Conservation (phyloP, 2,797 vertebrate genomes). For the Leptoclinus maculatus region DNA sequence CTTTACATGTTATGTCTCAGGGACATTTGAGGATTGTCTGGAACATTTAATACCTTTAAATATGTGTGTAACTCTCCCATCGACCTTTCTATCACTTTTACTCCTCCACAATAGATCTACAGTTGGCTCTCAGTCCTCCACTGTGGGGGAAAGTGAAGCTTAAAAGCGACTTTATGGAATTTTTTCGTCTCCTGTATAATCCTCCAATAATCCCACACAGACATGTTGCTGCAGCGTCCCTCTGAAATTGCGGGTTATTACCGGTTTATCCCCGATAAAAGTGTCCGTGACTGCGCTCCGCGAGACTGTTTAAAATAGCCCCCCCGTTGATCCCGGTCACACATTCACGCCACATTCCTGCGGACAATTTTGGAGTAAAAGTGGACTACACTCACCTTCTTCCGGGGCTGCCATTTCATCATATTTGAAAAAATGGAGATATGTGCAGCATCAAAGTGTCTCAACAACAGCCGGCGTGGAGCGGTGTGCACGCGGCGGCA, state of each 20-base stretch:
- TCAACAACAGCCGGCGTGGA: conserved; percentile 51
- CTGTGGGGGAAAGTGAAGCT: not conserved
- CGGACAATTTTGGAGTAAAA: conserved; percentile 30
- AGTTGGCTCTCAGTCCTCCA: not conserved
- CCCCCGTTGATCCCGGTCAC: conserved; percentile 35
- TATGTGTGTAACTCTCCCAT: not conserved
- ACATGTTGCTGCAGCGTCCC: conserved; percentile 50
- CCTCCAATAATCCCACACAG: conserved; percentile 55
- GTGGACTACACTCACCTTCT: conserved; percentile 84
- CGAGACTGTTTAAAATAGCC: too few species aligned
- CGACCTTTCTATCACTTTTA: not conserved
- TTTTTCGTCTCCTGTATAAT: conserved; percentile 48
- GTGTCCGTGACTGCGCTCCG: conserved; percentile 50
- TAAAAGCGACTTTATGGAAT: conserved; percentile 39
- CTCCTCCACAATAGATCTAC: not conserved
- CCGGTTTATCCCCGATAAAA: conserved; percentile 57
- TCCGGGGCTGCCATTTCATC: conserved; percentile 98
- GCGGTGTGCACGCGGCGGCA: conserved; percentile 33
- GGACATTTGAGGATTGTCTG: not conserved
- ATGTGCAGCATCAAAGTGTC: conserved; percentile 82
- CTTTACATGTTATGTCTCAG: not conserved
- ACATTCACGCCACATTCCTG: not conserved
- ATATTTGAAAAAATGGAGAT: conserved; percentile 82
- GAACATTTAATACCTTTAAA: not conserved
- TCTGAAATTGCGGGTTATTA: conserved; percentile 37